Evolutionary conservation across 2,113 vertebrate genomes (phyloP).

Genomic region (Albula glossodonta): DNA sequence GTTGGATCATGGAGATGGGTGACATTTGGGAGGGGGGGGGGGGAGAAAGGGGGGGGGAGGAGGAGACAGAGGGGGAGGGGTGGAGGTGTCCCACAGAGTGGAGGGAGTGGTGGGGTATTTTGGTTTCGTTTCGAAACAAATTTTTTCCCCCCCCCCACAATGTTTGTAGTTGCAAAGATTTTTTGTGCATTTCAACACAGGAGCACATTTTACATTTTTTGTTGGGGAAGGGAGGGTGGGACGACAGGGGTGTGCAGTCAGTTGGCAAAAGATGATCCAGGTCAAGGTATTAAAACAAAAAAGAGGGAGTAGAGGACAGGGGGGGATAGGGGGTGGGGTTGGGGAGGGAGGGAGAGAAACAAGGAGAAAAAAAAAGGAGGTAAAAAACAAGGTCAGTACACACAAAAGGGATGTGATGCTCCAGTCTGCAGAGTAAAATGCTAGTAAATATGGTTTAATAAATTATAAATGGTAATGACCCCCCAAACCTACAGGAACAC

Average conservation of each 20-base stretch:
- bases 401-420: constrained; percentile 93
- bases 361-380: constrained; percentile 79
- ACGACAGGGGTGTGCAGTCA: constrained; percentile 86
- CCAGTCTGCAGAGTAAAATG: constrained; percentile 79
- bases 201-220: constrained; percentile 48
- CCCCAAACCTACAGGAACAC: constrained; percentile 83
- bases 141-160: background rate
- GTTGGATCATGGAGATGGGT: constrained; percentile 88
- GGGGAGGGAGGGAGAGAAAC: constrained; percentile 66
- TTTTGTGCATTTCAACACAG: constrained; percentile 70
- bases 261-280: constrained; percentile 95
- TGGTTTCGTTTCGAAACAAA: background rate
- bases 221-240: background rate
- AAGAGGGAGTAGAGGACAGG: constrained; percentile 59
- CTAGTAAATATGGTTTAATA: constrained; percentile 68
- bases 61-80: constrained; percentile 49
- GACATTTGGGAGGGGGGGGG: constrained; percentile 67
- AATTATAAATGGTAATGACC: constrained; percentile 43
- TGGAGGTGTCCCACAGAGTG: constrained; percentile 46
- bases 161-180: background rate
- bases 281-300: constrained; percentile 71
- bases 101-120: constrained; percentile 38
- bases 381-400: constrained; percentile 98
- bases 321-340: background rate
- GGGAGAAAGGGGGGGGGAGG: constrained; percentile 17